These are phyloP conservation scores for Lithodes maja DNA, from an alignment of 2,888 invertebrate genomes.

Conservation along the genomic window DNA sequence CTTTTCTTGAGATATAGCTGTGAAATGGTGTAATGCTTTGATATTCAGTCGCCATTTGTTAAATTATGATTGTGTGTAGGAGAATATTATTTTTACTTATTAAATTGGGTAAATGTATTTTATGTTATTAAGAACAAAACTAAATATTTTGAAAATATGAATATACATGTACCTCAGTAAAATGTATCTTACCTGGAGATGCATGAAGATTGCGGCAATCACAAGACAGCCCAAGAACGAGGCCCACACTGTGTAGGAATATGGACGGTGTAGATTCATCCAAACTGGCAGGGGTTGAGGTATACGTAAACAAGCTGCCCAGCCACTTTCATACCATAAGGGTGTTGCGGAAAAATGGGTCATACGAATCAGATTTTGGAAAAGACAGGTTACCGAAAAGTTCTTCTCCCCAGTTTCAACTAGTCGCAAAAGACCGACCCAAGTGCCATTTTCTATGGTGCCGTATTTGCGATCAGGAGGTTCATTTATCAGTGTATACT, in stretches of 20 bases:
- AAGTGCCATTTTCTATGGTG: conserved; percentile 34
- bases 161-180: neutral
- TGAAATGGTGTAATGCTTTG: too few species aligned
- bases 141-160: too few species aligned
- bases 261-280: neutral
- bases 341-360: neutral
- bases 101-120: too few species aligned
- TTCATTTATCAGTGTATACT: conserved; percentile 32
- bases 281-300: neutral
- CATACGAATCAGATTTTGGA: conserved; percentile 10
- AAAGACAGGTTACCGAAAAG: conserved; percentile 33
- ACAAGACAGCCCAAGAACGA: neutral
- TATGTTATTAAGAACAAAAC: too few species aligned
- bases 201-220: neutral
- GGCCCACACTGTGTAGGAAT: neutral
- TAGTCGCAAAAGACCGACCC: conserved; percentile 38
- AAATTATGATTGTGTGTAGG: too few species aligned
- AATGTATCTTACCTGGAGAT: neutral
- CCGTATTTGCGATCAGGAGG: conserved; percentile 36
- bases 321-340: neutral
- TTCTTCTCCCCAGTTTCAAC: conserved; percentile 23
- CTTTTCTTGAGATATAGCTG: too few species aligned
- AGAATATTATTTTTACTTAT: too few species aligned
- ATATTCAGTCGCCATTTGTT: too few species aligned
- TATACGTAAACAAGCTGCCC: neutral